Evolutionary conservation across 2,888 invertebrate genomes (phyloP), one percentile per base, ranked within the genome.

Genomic region (Sericinus montela): DNA sequence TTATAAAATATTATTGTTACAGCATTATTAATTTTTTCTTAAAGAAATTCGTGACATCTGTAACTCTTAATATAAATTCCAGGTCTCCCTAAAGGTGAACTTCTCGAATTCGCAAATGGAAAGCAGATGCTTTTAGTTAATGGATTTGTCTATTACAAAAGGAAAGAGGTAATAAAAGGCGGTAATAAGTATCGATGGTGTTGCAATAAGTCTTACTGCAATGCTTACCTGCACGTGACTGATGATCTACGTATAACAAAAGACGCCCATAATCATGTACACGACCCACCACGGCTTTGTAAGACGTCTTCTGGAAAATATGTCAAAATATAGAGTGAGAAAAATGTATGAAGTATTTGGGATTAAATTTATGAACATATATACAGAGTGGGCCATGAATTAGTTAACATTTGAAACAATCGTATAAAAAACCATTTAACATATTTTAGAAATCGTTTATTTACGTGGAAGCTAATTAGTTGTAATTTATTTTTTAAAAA

Each of bases 111-210:
- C 23, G 5, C 59, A 1, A 67, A 63, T 29, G 72, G 71, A 5
- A 68, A 60, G 44, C 42, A 48, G 9, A 45, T 68, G 3, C 49
- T 74, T 13, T 34, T 73, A 7, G 52, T 65, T n/a, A 48, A 69
- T 9, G 67, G 64, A 1, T 74, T 63, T 49, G 65, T 75, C 1
- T 72, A 57, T 56, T 73, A 70, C 52, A 66, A 53, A 38, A 75
- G 67, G 45, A 41, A 48, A 6, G 37, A 19, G 1, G n/a, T n/a
- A n/a, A 38, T 53, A 8, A 56, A 44, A 35, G 40, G 38, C 2
- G 48, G 53, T 13, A 13, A n/a, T 0, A 41, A 56, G 36, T 40
- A 40, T 1, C 65, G 72, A 0, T 76, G 70, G 65, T 62, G 64
- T 38, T 77, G 75, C 38, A 69, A 55, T 10, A 69, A 56, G 41